A percentile compares a stretch with the other conserved stretches of the same genome.
Conservation (phyloP, 2,888 invertebrate species). For the Holacanthella duospinosa region DNA sequence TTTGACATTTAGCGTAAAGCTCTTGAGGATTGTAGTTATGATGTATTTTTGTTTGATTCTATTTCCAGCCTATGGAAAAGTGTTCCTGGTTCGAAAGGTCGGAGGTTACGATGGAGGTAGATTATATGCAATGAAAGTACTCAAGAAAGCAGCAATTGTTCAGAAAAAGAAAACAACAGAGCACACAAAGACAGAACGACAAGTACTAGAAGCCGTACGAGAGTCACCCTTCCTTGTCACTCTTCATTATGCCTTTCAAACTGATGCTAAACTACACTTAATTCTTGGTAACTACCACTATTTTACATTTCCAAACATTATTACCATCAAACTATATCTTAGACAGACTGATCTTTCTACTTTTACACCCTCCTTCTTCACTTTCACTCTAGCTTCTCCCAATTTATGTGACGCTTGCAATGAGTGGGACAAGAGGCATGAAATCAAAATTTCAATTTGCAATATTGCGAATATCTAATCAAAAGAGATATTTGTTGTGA, state of each 20-base stretch:
- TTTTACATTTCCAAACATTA: too few species aligned
- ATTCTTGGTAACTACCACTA: slow-evolving; percentile 67
- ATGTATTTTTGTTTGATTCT: too few species aligned
- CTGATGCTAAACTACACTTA: slow-evolving; percentile 88
- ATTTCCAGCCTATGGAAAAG: slow-evolving; percentile 78
- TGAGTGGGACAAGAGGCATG: neutral
- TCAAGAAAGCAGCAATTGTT: slow-evolving; percentile 89
- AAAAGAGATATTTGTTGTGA: too few species aligned
- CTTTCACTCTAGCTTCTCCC: too few species aligned
- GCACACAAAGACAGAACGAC: slow-evolving; percentile 92
- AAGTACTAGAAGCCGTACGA: slow-evolving; percentile 88
- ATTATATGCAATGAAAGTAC: slow-evolving; percentile 95
- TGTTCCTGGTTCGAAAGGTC: slow-evolving; percentile 87
- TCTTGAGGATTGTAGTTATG: too few species aligned
- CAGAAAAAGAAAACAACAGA: slow-evolving; percentile 92
- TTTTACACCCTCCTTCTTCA: too few species aligned
- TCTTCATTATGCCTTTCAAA: slow-evolving; percentile 96
- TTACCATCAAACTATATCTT: neutral
- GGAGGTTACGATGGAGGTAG: slow-evolving; percentile 72
- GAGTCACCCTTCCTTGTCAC: slow-evolving; percentile 93
- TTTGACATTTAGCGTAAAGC: too few species aligned
- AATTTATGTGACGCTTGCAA: too few species aligned
- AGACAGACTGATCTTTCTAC: too few species aligned
- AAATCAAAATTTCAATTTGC: neutral
- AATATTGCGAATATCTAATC: neutral